Base-by-base conservation (phyloP, 2,797 vertebrate species). In the Microctenopoma steveboyesi region DNA sequence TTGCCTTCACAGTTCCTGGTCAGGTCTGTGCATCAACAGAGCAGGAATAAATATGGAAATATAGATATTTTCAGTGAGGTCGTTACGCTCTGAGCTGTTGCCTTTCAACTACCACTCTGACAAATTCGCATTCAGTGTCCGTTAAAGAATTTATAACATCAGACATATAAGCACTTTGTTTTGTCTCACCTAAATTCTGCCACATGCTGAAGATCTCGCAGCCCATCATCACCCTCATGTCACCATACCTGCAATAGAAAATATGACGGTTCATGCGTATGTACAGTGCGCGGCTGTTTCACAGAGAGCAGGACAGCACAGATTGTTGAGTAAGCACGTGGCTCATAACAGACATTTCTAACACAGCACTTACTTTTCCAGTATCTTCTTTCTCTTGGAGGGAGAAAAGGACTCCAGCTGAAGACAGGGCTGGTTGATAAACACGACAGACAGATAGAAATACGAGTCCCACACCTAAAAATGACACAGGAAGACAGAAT, bases 171-270 rank as follows among this genome's bases (percentile, higher is more conserved):
- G 22, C 11, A 10, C 4, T 14, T 58, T 14, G 10, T 18, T 42
- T 15, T 30, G 16, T 80, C 93, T 93, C 90, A 98, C 98, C 98
- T 90, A 99, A 92, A 90, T 97, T 99, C 89, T 99, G 98, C 98
- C 98, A 99, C 98, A 99, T 99, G 90, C 98, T 99, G 93, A 99
- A 99, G 90, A 99, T 98, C 92, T 99, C 98, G 90, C 96, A 99
- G 50, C 97, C 98, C 97, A 99, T 99, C 91, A 98, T 99, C 64
- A 99, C 97, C 25, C 97, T 92, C 97, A 99, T 99, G 88, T 99
- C 98, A 78, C 97, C 98, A 3, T 99, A 99, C 79, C 98, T 99
- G 75, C 57, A 37, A 0, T 50, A 58, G 2, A 62, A 76, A 46
- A 72, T 1, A 22, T 5, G 46, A 28, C 2, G 11, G 30, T 52